Evolutionary conservation across 2,113 vertebrate species (phyloP), one percentile per base, ranked within the genome.

Genomic region (Turdus rufiventris): DNA sequence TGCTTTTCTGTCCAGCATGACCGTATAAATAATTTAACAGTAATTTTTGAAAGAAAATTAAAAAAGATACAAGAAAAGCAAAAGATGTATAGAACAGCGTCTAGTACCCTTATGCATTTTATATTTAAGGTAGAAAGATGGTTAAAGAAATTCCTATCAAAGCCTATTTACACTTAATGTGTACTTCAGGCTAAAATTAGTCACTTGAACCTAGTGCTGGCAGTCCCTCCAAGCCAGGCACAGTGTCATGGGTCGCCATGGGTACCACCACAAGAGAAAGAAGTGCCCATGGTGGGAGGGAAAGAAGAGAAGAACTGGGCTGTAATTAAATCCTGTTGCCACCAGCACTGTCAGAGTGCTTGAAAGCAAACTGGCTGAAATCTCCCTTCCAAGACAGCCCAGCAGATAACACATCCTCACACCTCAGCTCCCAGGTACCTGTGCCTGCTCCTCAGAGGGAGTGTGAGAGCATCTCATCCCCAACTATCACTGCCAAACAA

Each of bases 381-480:
- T 3, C 3, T 67, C 13, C 18, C 57, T 73, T 43, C 14, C 8
- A n/a, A 77, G 45, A 42, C 5, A 42, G 54, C 7, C 9, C 33
- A 50, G 68, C 29, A 67, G 53, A 33, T 38, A 29, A 57, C 40
- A 63, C 1, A 1, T 47, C 60, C 42, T 82, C 42, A 9, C 7
- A 31, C 0, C 2, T 31, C 47, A 45, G 42, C 12, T 73, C 33
- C 40, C 10, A 1, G 89, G 33, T 36, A 53, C 77, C 42, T 89
- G 19, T 54, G n/a, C 45, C 58, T n/a, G 0, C 17, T 38, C 63
- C 42, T 16, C 12, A 57, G 25, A 2, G 54, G 43, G 24, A 0
- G 23, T 11, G 19, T 45, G 60, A 54, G 48, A 24, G 7, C 43
- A 6, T 18, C 54, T 38, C 43, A 63, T 14, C 26, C 61, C 36